Base-by-base conservation (phyloP, 2,113 vertebrate genomes). In the Semnornis frantzii region DNA sequence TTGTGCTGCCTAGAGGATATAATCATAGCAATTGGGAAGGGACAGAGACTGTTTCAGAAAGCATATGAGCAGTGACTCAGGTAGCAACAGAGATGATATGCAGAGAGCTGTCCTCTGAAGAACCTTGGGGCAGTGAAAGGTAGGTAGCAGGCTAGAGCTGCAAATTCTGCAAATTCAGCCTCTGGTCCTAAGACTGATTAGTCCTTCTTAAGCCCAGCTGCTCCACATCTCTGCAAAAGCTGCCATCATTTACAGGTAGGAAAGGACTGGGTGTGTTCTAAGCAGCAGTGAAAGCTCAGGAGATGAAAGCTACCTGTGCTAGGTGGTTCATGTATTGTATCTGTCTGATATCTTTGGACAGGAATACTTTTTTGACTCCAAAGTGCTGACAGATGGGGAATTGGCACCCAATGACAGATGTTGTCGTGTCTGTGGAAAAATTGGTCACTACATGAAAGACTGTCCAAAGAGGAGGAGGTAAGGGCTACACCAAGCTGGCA, bases 381-480 rank as follows among this genome's bases (percentile, higher is more conserved):
- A 99, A 98, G 98, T 99, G 83, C 91, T 99, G 91, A 99, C 99
- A 15, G 99, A 99, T 84, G 99, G 99, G 31, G 99, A 99, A 92
- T 88, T 99, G 97, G 99, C 99, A 59, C 99, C 99, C 42, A 99
- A 99, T 76, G 99, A 99, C 97, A 96, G 99, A 85, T 99, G 99
- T 96, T 99, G 99, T 96, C 97, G 99, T 92, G 99, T 99, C 82
- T 99, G 99, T 85, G 99, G 99, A 70, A 99, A 99, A 97, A 99
- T 99, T 85, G 99, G 99, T 74, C 99, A 99, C 93, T 99, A 99
- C 92, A 99, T 99, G 99, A 99, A 99, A 97, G 99, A 99, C 94
- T 99, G 99, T 91, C 99, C 99, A 19, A 99, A 99, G 95, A 98
- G 99, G 94, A 99, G 99, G 97, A 99, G 99, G 99, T 99, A 91